A percentile compares a stretch with the other conserved stretches of the same genome.
phyloP scores from a whole-genome alignment of 2,888 invertebrate species.

The Iphiclides podalirius region DNA sequence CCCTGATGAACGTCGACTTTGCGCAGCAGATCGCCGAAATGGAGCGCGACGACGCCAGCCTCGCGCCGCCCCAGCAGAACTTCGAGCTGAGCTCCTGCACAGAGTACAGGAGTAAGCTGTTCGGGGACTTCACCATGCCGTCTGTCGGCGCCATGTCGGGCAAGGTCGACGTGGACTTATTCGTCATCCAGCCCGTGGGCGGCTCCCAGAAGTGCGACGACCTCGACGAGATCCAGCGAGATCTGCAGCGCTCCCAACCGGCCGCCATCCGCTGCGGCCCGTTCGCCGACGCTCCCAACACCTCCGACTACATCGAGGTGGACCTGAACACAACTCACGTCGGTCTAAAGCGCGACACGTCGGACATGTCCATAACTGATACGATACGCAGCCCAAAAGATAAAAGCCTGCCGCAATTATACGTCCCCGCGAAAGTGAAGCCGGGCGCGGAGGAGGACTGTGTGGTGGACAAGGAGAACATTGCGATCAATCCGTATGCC shows the following conservation, averaged over 20 bases:
- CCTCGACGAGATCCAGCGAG: constrained; percentile 58
- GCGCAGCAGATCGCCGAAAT: constrained; percentile 46
- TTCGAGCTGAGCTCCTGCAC: constrained; percentile 59
- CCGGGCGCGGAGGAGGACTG: constrained; percentile 42
- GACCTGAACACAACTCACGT: constrained; percentile 58
- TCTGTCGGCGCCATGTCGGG: constrained; percentile 48
- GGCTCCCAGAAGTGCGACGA: constrained; percentile 51
- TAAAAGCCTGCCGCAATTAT: constrained; percentile 43
- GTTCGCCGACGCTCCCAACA: constrained; percentile 35
- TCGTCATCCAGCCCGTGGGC: constrained; percentile 42
- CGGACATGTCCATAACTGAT: constrained; percentile 69
- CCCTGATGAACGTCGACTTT: constrained; percentile 45
- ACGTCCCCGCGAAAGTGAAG: constrained; percentile 28
- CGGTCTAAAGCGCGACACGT: constrained; percentile 37
- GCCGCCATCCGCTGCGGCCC: constrained; percentile 38
- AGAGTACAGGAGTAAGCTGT: constrained; percentile 54
- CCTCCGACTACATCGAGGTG: constrained; percentile 61
- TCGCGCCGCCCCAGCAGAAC: constrained; percentile 42
- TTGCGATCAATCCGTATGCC: constrained; percentile 56
- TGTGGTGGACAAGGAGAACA: constrained; percentile 65
- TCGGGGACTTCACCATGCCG: constrained; percentile 45
- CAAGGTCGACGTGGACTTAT: constrained; percentile 58
- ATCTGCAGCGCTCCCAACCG: constrained; percentile 41
- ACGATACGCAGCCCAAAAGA: constrained; percentile 55
- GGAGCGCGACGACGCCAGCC: constrained; percentile 46